phyloP scores from a whole-genome alignment of 1,140 invertebrate genomes.

The Aphis gossypii region DNA sequence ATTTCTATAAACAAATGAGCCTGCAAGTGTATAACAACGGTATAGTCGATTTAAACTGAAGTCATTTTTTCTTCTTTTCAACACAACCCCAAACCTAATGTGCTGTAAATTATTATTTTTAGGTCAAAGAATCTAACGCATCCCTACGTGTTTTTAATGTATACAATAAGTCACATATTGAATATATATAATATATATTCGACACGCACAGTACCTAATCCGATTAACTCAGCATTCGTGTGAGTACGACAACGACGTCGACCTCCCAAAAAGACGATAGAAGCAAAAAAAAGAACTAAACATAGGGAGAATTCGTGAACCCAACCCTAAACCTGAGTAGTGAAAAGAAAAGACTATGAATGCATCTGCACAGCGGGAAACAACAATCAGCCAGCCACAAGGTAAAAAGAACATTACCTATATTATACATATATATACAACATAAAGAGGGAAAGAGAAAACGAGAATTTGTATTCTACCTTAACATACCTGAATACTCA shows the following conservation, averaged over 20 bases:
- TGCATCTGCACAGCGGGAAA: slow-evolving; percentile 50
- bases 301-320: slow-evolving; percentile 11
- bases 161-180: slow-evolving; percentile 42
- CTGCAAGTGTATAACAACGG: background rate
- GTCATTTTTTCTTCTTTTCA: background rate
- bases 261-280: slow-evolving; percentile 50
- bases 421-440: background rate
- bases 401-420: slow-evolving; percentile 35
- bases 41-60: background rate
- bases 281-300: slow-evolving; percentile 32
- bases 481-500: slow-evolving; percentile 23
- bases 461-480: slow-evolving; percentile 15
- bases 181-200: slow-evolving; percentile 21
- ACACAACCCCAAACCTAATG: slow-evolving; percentile 16
- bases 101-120: slow-evolving; percentile 22
- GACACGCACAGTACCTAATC: slow-evolving; percentile 44
- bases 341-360: slow-evolving; percentile 39
- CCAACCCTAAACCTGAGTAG: slow-evolving; percentile 16
- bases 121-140: slow-evolving; percentile 22
- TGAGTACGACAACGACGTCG: slow-evolving; percentile 15
- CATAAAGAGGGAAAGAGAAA: slow-evolving; percentile 6
- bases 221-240: slow-evolving; percentile 32
- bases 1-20: slow-evolving; percentile 21
- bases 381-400: slow-evolving; percentile 41
- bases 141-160: slow-evolving; percentile 42